Conservation (phyloP, 2,888 invertebrate species). For the Nemotelus nigrinus region DNA sequence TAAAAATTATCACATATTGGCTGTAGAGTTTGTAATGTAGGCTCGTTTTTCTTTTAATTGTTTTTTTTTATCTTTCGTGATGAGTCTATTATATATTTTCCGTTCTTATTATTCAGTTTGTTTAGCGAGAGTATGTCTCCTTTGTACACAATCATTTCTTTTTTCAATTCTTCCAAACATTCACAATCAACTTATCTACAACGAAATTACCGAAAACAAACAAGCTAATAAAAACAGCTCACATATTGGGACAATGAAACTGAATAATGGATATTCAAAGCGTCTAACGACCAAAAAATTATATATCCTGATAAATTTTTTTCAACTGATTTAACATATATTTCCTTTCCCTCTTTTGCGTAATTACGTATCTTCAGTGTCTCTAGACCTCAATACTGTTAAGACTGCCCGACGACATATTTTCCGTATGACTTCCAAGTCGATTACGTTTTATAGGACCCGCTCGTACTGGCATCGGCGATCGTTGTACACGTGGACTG, state of each 20-base stretch:
- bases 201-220: too few relatives aligned
- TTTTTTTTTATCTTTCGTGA: background rate
- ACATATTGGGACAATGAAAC: background rate
- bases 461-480: conserved; percentile 62
- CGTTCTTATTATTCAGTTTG: background rate
- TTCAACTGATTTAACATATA: too few relatives aligned
- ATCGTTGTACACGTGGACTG: conserved; percentile 63
- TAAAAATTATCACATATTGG: conserved; percentile 42
- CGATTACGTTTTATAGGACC: conserved; percentile 62
- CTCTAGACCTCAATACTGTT: conserved; percentile 65
- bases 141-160: background rate
- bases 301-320: too few relatives aligned
- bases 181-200: background rate
- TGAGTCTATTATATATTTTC: too few relatives aligned
- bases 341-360: background rate
- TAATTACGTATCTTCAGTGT: background rate
- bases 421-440: conserved; percentile 64
- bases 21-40: conserved; percentile 34
- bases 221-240: background rate
- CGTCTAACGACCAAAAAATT: too few relatives aligned
- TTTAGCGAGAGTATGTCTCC: conserved; percentile 27
- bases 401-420: conserved; percentile 65
- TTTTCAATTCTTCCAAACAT: background rate
- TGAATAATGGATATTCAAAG: background rate
- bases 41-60: conserved; percentile 1